phyloP scores from a whole-genome alignment of 2,797 vertebrate species.

The Falco novaeseelandiae region DNA sequence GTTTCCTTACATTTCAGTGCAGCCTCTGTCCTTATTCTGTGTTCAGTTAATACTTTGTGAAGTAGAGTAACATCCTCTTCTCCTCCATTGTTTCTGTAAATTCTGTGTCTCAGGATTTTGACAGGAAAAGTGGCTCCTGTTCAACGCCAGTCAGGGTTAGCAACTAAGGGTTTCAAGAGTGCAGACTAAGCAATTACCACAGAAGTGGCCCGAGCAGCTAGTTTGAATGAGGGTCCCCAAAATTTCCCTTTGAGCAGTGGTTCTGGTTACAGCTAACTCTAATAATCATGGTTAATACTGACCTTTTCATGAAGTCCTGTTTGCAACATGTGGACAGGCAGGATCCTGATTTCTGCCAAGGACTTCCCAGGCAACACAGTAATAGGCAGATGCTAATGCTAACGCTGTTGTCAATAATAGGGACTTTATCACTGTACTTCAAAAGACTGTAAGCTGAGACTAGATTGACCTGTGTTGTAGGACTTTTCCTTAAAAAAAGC shows the following conservation, averaged over 20 bases:
- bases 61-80: not conserved
- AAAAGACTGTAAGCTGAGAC: not conserved
- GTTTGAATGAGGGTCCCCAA: not conserved
- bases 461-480: not conserved
- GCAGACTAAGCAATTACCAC: not conserved
- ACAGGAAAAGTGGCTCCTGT: not conserved
- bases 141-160: not conserved
- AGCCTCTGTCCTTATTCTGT: not conserved
- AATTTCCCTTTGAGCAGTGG: not conserved
- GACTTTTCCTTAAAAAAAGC: not conserved
- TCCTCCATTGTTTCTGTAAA: slow-evolving; percentile 5
- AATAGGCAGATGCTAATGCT: not conserved
- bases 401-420: not conserved
- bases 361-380: not conserved
- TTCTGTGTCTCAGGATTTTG: slow-evolving; percentile 3
- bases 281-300: not conserved
- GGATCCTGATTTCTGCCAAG: not conserved
- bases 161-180: not conserved
- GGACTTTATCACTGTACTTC: not conserved
- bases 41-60: not conserved
- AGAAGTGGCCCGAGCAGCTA: not conserved
- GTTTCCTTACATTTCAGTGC: not conserved
- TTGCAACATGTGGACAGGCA: not conserved
- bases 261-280: slow-evolving; percentile 2
- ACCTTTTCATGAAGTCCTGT: not conserved